Evolutionary conservation across 2,113 vertebrate genomes (phyloP).

Genomic region (Notechis scutatus): DNA sequence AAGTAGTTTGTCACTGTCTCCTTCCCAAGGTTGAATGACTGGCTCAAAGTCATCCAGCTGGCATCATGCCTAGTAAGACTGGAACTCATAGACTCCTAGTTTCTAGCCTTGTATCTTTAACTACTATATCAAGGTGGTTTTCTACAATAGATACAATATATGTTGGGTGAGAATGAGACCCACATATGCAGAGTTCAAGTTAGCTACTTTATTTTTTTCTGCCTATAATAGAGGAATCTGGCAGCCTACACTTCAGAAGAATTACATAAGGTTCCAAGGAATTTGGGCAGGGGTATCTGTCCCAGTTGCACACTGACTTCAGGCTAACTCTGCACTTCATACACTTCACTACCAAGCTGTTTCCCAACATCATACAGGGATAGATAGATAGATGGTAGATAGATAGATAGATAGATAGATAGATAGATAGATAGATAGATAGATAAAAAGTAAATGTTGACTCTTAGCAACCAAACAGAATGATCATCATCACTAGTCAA

Average conservation of each 20-base stretch:
- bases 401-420: too few relatives aligned
- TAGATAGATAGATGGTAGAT: neutral
- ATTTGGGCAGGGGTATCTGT: neutral
- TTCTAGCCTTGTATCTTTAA: neutral
- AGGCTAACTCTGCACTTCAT: neutral
- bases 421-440: too few relatives aligned
- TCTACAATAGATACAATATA: neutral
- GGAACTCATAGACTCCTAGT: neutral
- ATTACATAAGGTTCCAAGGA: neutral
- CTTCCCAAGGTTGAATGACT: neutral
- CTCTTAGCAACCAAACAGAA: neutral
- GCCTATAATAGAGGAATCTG: neutral
- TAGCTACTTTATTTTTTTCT: neutral
- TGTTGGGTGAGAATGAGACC: neutral
- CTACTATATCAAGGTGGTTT: neutral
- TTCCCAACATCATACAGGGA: neutral
- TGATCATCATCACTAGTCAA: neutral
- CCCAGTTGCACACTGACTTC: neutral
- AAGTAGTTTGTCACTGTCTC: neutral
- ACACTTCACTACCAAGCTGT: neutral
- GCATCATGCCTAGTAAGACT: neutral
- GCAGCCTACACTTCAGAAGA: neutral
- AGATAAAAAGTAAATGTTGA: neutral
- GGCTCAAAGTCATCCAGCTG: neutral
- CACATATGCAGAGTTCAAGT: neutral